Evolutionary conservation across 2,113 vertebrate genomes (phyloP).

Genomic region (Phylloscopus whistleri): DNA sequence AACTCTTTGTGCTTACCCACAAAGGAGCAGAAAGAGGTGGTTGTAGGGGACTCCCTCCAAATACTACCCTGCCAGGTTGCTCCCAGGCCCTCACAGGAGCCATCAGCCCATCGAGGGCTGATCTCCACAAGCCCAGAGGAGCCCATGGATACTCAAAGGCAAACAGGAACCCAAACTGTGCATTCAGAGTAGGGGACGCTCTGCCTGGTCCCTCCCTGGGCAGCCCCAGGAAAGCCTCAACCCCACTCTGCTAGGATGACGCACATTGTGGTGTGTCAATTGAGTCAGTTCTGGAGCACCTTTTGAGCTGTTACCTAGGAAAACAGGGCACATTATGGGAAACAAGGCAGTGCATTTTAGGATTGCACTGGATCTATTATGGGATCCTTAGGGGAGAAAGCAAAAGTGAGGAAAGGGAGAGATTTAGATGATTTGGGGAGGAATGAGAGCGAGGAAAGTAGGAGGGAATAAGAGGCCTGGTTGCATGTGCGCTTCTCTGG

Average conservation of each 20-base stretch:
- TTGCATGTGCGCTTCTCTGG: fast-evolving
- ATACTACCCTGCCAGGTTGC: not conserved
- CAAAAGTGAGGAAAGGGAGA: not conserved
- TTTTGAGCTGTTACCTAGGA: not conserved
- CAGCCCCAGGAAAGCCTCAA: not conserved
- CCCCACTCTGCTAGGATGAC: not conserved
- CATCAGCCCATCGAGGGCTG: fast-evolving
- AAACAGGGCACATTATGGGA: not conserved
- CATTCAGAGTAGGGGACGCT: not conserved
- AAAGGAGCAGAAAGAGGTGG: not conserved
- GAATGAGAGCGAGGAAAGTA: not conserved
- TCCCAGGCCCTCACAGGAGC: not conserved
- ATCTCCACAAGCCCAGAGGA: not conserved
- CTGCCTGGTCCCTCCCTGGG: not conserved
- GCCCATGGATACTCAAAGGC: not conserved
- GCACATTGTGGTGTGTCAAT: not conserved
- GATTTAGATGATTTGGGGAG: not conserved
- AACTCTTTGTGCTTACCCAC: not conserved
- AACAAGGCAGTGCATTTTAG: not conserved
- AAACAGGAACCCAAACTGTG: not conserved
- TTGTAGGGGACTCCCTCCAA: fast-evolving
- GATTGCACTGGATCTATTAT: not conserved
- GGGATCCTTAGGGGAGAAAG: not conserved
- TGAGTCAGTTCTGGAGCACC: not conserved
- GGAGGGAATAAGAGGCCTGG: not conserved